A percentile compares a stretch with the other conserved stretches of the same genome.
Evolutionary conservation across 2,888 invertebrate genomes (phyloP).

Genomic region (Diarsia dahlii): DNA sequence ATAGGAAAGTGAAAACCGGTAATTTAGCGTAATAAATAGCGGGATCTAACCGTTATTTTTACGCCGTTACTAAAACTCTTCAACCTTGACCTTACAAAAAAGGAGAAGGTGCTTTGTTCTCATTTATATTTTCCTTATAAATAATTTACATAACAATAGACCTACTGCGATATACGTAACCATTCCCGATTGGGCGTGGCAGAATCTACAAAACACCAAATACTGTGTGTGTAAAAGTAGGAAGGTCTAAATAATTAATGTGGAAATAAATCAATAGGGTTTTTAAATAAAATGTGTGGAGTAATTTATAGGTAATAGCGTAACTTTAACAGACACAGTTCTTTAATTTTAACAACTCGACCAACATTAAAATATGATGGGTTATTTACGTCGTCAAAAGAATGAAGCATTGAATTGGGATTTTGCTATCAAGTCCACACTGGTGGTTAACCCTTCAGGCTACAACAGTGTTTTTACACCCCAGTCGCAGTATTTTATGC

Average conservation of each 20-base stretch:
- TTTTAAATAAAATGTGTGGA: neutral
- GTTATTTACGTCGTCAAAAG: neutral
- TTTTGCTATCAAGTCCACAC: neutral
- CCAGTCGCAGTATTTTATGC: too few species aligned
- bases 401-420: neutral
- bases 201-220: neutral
- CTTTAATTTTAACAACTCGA: neutral
- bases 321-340: neutral
- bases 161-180: neutral
- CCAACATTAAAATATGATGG: neutral
- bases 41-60: slow-evolving; percentile 6
- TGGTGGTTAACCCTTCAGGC: too few species aligned
- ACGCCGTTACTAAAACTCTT: slow-evolving; percentile 17
- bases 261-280: neutral
- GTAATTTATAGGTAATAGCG: neutral
- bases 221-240: neutral
- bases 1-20: slow-evolving; percentile 41
- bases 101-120: neutral
- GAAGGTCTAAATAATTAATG: neutral
- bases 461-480: too few species aligned
- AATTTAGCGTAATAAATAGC: slow-evolving; percentile 16
- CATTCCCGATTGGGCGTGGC: neutral
- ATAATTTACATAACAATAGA: neutral
- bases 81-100: slow-evolving; percentile 37
- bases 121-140: neutral